These are phyloP conservation scores for Pluvianellus socialis DNA, from an alignment of 2,113 vertebrate species.

Conservation along the genomic window DNA sequence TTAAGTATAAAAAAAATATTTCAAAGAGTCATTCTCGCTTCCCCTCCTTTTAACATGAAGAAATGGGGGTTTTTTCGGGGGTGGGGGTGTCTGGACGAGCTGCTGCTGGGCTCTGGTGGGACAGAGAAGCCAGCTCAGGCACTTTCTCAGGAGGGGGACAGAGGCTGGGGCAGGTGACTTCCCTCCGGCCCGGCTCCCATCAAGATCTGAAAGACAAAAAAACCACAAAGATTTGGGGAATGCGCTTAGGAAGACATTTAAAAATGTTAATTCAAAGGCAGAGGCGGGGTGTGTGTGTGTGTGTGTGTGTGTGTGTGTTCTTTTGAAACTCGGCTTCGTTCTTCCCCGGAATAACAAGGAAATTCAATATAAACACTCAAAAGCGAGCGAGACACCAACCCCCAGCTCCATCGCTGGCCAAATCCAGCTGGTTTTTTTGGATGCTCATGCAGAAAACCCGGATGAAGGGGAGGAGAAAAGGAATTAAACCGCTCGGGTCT, in stretches of 20 bases:
- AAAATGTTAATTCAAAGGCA: not conserved
- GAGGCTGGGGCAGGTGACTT: not conserved
- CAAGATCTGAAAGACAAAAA: conserved; percentile 63
- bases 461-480: not conserved
- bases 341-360: not conserved
- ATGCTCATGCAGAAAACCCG: not conserved
- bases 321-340: not conserved
- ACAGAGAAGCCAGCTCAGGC: not conserved
- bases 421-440: not conserved
- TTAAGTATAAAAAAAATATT: conserved; percentile 45
- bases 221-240: not conserved
- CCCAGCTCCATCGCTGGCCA: not conserved
- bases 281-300: too few species aligned
- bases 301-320: not conserved
- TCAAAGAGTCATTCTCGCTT: conserved; percentile 30
- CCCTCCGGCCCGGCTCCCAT: not conserved
- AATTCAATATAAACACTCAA: not conserved
- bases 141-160: not conserved
- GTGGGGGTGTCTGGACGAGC: not conserved
- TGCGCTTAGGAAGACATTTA: not conserved
- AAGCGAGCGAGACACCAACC: not conserved
- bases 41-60: not conserved
- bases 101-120: not conserved
- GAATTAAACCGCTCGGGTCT: fast-evolving
- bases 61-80: not conserved